Conservation (phyloP, 2,888 invertebrate genomes). For the Pasiphila rectangulata region DNA sequence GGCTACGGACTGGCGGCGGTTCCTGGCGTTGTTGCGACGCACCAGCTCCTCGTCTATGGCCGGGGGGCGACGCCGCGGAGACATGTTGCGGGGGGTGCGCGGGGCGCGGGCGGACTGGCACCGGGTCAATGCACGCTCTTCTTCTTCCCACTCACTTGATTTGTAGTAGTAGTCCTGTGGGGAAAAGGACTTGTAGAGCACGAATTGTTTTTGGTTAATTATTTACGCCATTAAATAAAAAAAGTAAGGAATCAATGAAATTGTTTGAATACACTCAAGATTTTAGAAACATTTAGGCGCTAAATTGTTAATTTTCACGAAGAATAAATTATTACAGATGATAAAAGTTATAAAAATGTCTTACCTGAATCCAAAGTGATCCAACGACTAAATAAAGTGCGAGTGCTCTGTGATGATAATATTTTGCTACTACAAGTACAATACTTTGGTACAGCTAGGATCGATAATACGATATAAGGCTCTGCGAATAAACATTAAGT, state of each 20-base stretch:
- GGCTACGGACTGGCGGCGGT: constrained; percentile 53
- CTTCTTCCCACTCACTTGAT: constrained; percentile 62
- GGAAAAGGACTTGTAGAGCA: constrained; percentile 20
- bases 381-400: constrained; percentile 19
- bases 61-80: constrained; percentile 46
- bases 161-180: constrained; percentile 64
- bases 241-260: background rate
- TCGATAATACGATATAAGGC: constrained; percentile 10
- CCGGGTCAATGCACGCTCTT: constrained; percentile 60
- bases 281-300: background rate
- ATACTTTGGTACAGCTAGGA: constrained; percentile 19
- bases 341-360: constrained; percentile 6
- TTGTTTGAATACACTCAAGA: background rate
- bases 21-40: constrained; percentile 58
- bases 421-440: constrained; percentile 22
- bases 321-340: background rate
- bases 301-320: no score
- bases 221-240: no score
- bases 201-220: background rate
- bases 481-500: constrained; percentile 18
- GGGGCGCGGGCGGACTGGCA: constrained; percentile 62
- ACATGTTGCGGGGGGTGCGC: constrained; percentile 52
- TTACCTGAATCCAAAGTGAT: constrained; percentile 17
- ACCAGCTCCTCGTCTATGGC: constrained; percentile 48
- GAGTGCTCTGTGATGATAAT: constrained; percentile 17